Evolutionary conservation across 2,888 invertebrate species (phyloP).

Genomic region (Xylota sylvarum): DNA sequence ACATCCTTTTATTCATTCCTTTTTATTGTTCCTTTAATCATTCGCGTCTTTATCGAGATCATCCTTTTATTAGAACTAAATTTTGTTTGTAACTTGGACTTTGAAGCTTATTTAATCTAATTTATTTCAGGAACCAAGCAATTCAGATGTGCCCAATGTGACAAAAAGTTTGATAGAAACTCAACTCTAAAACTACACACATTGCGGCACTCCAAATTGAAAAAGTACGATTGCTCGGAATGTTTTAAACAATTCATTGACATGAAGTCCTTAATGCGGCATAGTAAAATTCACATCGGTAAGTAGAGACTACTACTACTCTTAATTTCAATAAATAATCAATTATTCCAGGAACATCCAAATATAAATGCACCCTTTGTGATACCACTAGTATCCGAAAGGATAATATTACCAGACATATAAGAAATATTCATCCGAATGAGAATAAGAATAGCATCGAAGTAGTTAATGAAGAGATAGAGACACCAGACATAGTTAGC

Average conservation of each 20-base stretch:
- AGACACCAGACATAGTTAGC: neutral
- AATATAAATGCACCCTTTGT: constrained; percentile 90
- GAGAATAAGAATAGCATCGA: constrained; percentile 78
- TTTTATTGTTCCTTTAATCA: too few relatives aligned
- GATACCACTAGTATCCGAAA: constrained; percentile 90
- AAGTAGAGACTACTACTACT: constrained; percentile 62
- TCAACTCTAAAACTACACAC: constrained; percentile 87
- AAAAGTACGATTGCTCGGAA: constrained; percentile 87
- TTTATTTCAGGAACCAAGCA: constrained; percentile 82
- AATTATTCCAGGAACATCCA: constrained; percentile 87
- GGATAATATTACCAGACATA: constrained; percentile 91
- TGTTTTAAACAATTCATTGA: constrained; percentile 90
- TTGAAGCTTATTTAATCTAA: neutral
- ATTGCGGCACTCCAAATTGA: constrained; percentile 86
- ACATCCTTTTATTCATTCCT: too few relatives aligned
- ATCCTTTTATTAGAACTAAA: too few relatives aligned
- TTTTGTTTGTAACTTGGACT: too few relatives aligned
- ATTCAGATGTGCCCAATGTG: constrained; percentile 87
- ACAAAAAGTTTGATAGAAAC: constrained; percentile 87
- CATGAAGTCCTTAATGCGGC: constrained; percentile 89
- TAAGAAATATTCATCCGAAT: constrained; percentile 90
- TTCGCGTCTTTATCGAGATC: too few relatives aligned
- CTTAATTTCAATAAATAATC: constrained; percentile 72
- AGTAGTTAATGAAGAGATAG: constrained; percentile 54
- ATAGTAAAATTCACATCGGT: constrained; percentile 90